Percentiles rank a stretch among this genome's conserved stretches.
These are phyloP conservation scores for Drosophila suboccidentalis DNA, from an alignment of 2,888 invertebrate species.

Conservation along the genomic window DNA sequence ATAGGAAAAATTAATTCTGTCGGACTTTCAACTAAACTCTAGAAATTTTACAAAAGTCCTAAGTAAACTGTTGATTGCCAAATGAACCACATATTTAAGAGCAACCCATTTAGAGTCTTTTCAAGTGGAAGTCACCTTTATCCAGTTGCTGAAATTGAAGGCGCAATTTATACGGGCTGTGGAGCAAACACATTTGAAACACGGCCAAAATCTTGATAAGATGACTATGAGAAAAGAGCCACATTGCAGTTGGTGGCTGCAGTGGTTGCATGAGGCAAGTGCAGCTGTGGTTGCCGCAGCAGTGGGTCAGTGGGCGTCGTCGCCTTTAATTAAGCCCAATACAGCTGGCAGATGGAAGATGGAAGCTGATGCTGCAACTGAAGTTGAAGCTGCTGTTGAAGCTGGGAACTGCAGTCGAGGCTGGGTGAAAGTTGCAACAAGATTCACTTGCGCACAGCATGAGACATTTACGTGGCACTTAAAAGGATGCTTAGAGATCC, in stretches of 20 bases:
- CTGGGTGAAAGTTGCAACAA: slow-evolving; percentile 73
- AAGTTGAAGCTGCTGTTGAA: neutral
- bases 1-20: no score
- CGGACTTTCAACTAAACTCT: no score
- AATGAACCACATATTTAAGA: slow-evolving; percentile 4
- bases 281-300: slow-evolving; percentile 28
- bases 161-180: slow-evolving; percentile 42
- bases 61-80: neutral
- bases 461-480: slow-evolving; percentile 77
- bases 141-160: slow-evolving; percentile 25
- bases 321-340: slow-evolving; percentile 31
- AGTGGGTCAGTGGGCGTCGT: slow-evolving; percentile 72
- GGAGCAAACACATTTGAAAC: slow-evolving; percentile 11
- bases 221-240: slow-evolving; percentile 48
- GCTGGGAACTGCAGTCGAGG: slow-evolving; percentile 33
- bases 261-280: slow-evolving; percentile 24
- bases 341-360: slow-evolving; percentile 30
- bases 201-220: slow-evolving; percentile 46
- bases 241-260: slow-evolving; percentile 21
- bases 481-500: slow-evolving; percentile 73
- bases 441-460: slow-evolving; percentile 66
- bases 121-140: slow-evolving; percentile 3
- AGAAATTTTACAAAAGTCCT: no score
- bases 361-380: slow-evolving; percentile 10
- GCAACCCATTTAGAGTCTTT: slow-evolving; percentile 2